phyloP scores from a whole-genome alignment of 2,888 invertebrate species.

The Zonitis immaculata region DNA sequence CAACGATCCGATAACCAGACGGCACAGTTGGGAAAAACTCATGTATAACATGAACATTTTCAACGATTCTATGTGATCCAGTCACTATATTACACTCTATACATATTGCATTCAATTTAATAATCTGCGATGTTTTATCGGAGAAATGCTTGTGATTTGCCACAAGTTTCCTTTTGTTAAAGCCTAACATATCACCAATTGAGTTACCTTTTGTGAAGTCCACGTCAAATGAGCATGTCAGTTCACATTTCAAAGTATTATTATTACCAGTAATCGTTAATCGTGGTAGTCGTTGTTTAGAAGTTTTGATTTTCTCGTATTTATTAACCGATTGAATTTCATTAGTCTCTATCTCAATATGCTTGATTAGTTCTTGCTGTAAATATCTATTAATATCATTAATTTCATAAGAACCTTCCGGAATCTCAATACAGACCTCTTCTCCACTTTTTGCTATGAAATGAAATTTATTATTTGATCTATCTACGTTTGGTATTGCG shows the following conservation, averaged over 20 bases:
- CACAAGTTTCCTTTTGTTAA: not conserved
- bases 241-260: not conserved
- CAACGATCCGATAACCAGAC: conserved; percentile 40
- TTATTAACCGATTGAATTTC: not conserved
- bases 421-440: conserved; percentile 2
- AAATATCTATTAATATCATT: conserved; percentile 9
- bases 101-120: conserved; percentile 17
- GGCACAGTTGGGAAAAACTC: no score
- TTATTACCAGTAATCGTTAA: not conserved
- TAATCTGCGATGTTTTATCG: conserved; percentile 22
- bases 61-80: conserved; percentile 26
- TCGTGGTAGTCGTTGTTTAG: not conserved
- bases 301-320: not conserved
- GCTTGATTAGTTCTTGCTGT: not conserved
- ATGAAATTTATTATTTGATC: conserved; percentile 2
- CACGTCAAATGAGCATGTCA: not conserved
- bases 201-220: conserved; percentile 37
- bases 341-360: not conserved
- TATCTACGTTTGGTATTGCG: conserved; percentile 22
- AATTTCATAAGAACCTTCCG: conserved; percentile 13
- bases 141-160: conserved; percentile 14
- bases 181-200: conserved; percentile 40
- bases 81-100: conserved; percentile 12
- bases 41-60: no score
- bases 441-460: not conserved